These are phyloP conservation scores for Phyto melanocephala DNA, from an alignment of 2,888 invertebrate species.

Conservation along the genomic window DNA sequence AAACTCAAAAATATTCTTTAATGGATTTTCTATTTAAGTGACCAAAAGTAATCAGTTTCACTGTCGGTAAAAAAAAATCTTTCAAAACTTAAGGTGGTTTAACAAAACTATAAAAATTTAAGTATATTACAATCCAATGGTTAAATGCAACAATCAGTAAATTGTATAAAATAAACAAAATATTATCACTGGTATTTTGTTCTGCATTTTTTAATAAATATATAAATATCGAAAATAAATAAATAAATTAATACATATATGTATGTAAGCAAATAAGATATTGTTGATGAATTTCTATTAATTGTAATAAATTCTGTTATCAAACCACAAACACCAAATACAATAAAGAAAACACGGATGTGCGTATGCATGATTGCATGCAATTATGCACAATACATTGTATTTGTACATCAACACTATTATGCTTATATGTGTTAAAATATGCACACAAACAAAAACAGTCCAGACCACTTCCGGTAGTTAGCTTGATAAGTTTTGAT, in stretches of 20 bases:
- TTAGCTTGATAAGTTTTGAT: neutral
- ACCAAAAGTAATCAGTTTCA: too few species aligned
- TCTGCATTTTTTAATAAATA: neutral
- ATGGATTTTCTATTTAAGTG: too few species aligned
- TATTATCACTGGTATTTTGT: conserved; percentile 12
- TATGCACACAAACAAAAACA: too few species aligned
- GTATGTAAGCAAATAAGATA: conserved; percentile 30
- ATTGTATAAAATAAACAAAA: conserved; percentile 17
- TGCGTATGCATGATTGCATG: conserved; percentile 31
- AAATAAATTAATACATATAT: neutral
- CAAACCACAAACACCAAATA: conserved; percentile 45
- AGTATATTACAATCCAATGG: neutral
- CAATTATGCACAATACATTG: conserved; percentile 3
- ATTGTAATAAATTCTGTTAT: conserved; percentile 51
- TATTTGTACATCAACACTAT: too few species aligned
- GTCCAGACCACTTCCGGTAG: neutral
- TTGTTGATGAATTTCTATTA: conserved; percentile 52
- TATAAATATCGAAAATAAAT: neutral
- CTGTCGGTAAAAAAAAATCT: too few species aligned
- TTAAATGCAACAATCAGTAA: neutral
- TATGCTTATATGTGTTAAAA: too few species aligned
- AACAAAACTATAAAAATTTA: too few species aligned
- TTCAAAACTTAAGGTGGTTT: too few species aligned
- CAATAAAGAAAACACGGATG: conserved; percentile 24
- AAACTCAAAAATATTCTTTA: too few species aligned